Evolutionary conservation across 2,797 vertebrate genomes (phyloP).

Genomic region (Glyptemys insculpta): DNA sequence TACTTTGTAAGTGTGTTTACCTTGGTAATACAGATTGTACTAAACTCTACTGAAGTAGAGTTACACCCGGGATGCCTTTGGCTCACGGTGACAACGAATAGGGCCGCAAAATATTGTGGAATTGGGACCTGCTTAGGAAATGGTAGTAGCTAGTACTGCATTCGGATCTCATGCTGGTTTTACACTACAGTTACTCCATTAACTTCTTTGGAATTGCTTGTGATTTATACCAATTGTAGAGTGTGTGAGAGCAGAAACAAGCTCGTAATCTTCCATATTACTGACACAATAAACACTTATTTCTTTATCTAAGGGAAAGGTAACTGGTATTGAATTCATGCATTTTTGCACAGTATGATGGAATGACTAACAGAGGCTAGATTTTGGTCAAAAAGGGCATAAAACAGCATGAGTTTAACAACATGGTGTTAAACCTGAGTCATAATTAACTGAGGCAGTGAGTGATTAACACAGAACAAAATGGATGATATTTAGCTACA

Average conservation of each 20-base stretch:
- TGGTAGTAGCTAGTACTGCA: not conserved
- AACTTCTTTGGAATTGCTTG: not conserved
- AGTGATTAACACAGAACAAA: conserved; percentile 35
- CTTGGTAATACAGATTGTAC: not conserved
- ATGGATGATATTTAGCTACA: conserved; percentile 45
- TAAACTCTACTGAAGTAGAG: not conserved
- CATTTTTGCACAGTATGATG: conserved; percentile 29
- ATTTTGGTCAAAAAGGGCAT: conserved; percentile 26
- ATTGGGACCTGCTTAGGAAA: not conserved
- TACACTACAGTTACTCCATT: not conserved
- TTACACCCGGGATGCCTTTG: not conserved
- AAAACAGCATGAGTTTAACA: conserved; percentile 48
- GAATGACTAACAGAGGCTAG: conserved; percentile 32
- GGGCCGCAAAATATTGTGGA: not conserved
- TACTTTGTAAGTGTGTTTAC: not conserved
- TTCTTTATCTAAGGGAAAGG: conserved; percentile 36
- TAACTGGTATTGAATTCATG: conserved; percentile 1
- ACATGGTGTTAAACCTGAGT: conserved; percentile 56
- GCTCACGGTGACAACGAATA: not conserved
- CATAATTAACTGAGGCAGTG: conserved; percentile 44
- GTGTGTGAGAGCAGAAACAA: not conserved
- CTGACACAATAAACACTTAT: not conserved
- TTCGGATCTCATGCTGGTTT: not conserved
- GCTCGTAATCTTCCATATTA: not conserved
- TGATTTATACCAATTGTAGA: not conserved